Conservation (phyloP, 2,113 vertebrate species). For the Ceratotherium simum region DNA sequence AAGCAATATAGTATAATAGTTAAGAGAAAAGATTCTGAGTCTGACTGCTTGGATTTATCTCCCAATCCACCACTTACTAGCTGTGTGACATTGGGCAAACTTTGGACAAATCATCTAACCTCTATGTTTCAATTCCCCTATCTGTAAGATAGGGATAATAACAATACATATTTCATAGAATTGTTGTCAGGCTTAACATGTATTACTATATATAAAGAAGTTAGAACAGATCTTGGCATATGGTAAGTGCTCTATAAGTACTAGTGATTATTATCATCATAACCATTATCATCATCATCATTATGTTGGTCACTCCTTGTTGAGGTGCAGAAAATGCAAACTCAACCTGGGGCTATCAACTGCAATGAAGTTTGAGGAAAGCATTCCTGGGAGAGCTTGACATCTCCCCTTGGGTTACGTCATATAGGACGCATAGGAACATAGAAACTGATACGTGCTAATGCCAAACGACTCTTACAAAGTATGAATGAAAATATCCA, state of each 20-base stretch:
- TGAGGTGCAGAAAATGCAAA: conserved; percentile 5
- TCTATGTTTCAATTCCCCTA: not conserved
- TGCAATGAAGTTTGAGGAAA: not conserved
- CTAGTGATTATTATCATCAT: not conserved
- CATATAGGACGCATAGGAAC: not conserved
- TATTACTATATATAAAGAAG: not conserved
- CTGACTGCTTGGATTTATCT: not conserved
- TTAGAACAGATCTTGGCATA: not conserved
- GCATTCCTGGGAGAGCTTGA: not conserved
- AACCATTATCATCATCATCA: not conserved
- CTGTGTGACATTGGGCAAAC: not conserved
- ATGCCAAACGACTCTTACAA: not conserved
- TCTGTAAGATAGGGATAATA: not conserved
- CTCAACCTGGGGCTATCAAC: not conserved
- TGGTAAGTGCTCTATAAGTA: not conserved
- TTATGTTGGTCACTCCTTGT: not conserved
- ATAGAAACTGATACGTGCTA: not conserved
- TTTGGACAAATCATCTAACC: not conserved
- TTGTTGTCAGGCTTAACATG: not conserved
- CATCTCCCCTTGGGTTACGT: not conserved
- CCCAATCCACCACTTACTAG: not conserved
- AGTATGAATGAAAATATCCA: not conserved
- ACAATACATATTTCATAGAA: not conserved
- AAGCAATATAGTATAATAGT: not conserved
- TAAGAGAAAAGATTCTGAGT: not conserved